phyloP scores from a whole-genome alignment of 2,797 vertebrate genomes.

The Pteronotus mesoamericanus region DNA sequence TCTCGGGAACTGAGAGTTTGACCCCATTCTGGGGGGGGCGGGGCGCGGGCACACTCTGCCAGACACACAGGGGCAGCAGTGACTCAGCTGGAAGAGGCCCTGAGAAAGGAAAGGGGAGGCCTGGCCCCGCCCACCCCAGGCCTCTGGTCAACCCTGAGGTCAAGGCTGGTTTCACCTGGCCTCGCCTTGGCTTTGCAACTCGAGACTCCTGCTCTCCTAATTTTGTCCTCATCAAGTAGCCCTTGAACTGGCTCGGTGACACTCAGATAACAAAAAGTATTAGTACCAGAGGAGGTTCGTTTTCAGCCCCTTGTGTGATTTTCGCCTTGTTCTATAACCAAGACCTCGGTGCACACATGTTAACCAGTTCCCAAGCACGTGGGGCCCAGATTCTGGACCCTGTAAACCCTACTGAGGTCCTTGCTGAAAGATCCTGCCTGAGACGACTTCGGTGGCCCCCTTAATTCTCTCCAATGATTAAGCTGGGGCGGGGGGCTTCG shows the following conservation, averaged over 20 bases:
- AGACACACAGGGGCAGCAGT: background rate
- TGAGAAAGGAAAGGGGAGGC: accelerated
- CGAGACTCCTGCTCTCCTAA: too few species aligned
- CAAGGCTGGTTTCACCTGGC: accelerated
- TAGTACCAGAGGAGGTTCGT: background rate
- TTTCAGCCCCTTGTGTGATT: accelerated
- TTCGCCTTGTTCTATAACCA: background rate
- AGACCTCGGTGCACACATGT: background rate
- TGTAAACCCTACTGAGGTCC: background rate
- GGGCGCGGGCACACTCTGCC: too few species aligned
- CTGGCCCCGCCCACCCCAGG: background rate
- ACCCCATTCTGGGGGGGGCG: background rate
- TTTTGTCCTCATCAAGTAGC: background rate
- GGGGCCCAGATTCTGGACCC: background rate
- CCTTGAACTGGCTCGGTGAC: background rate
- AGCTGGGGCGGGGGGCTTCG: background rate
- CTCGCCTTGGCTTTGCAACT: accelerated
- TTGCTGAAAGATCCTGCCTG: background rate
- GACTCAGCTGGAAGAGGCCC: background rate
- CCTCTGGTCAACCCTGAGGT: accelerated
- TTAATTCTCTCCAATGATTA: background rate
- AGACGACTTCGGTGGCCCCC: background rate
- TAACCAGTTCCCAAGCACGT: accelerated
- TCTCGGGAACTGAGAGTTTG: background rate
- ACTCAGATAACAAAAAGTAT: background rate